phyloP scores from a whole-genome alignment of 2,888 invertebrate species.

The Dendrolimus pini region DNA sequence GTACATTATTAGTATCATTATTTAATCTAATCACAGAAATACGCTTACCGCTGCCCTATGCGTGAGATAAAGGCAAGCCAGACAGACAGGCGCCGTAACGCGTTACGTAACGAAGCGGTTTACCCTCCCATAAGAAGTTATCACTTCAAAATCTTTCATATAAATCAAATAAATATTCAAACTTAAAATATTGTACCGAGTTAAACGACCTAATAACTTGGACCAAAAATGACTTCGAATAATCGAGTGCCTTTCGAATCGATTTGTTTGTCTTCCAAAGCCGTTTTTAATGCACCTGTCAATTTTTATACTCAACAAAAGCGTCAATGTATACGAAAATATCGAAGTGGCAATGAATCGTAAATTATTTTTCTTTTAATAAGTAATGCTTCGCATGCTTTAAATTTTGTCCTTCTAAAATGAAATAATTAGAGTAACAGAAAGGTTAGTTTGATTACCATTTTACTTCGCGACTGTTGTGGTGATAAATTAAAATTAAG shows the following conservation, averaged over 20 bases:
- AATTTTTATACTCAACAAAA: constrained; percentile 7
- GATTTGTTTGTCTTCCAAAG: constrained; percentile 3
- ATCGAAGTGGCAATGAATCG: background rate
- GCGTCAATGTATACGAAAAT: background rate
- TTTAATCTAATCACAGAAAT: no score
- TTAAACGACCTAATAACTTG: no score
- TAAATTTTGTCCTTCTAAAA: background rate
- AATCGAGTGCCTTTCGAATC: no score
- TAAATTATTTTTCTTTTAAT: background rate
- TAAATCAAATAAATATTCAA: no score
- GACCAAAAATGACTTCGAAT: no score
- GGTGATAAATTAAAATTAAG: background rate
- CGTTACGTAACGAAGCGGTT: constrained; percentile 2
- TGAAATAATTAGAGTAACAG: background rate
- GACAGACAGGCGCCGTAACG: no score
- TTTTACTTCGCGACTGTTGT: background rate
- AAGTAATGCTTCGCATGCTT: background rate
- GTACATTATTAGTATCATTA: no score
- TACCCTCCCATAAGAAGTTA: constrained; percentile 6
- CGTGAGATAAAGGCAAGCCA: no score
- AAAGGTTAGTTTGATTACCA: background rate
- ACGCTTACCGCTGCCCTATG: no score
- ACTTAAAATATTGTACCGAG: no score
- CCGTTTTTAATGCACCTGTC: constrained; percentile 9
- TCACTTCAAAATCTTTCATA: no score